Evolutionary conservation across 2,888 invertebrate genomes (phyloP).

Genomic region (Oxystoma pomonae): DNA sequence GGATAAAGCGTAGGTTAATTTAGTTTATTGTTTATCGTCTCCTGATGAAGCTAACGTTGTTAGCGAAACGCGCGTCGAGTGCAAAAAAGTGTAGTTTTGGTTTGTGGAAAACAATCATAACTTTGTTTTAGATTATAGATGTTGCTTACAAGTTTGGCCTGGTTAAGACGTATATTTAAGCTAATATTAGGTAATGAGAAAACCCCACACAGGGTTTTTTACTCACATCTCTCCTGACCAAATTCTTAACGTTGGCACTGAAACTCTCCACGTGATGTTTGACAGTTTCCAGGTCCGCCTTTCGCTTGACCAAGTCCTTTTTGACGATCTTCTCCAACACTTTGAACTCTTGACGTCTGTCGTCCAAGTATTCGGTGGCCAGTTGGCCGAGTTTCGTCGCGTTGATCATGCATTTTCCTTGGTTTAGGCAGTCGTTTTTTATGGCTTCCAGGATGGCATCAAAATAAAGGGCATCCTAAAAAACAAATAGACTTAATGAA

Average conservation of each 20-base stretch:
- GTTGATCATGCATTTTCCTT: slow-evolving; percentile 59
- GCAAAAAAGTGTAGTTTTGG: too few relatives aligned
- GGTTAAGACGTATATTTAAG: too few relatives aligned
- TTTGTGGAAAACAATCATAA: too few relatives aligned
- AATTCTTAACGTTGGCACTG: slow-evolving; percentile 45
- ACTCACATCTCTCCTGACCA: slow-evolving; percentile 48
- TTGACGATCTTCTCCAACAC: slow-evolving; percentile 57
- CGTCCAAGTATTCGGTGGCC: slow-evolving; percentile 63
- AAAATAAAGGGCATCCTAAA: slow-evolving; percentile 61
- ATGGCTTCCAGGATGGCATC: slow-evolving; percentile 58
- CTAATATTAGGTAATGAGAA: too few relatives aligned
- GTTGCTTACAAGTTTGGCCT: too few relatives aligned
- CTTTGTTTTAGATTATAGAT: too few relatives aligned
- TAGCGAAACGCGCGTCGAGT: too few relatives aligned
- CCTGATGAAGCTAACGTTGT: too few relatives aligned
- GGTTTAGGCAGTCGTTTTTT: slow-evolving; percentile 55
- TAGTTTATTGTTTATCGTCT: too few relatives aligned
- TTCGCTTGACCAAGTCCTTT: slow-evolving; percentile 59
- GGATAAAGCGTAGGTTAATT: too few relatives aligned
- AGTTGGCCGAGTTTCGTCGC: slow-evolving; percentile 64
- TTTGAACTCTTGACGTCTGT: slow-evolving; percentile 58
- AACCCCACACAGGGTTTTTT: too few relatives aligned
- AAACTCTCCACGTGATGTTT: slow-evolving; percentile 45
- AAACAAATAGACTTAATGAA: too few relatives aligned
- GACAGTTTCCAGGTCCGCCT: slow-evolving; percentile 53